These are phyloP conservation scores for Holocentrus rufus DNA, from an alignment of 2,797 vertebrate species.

Conservation along the genomic window DNA sequence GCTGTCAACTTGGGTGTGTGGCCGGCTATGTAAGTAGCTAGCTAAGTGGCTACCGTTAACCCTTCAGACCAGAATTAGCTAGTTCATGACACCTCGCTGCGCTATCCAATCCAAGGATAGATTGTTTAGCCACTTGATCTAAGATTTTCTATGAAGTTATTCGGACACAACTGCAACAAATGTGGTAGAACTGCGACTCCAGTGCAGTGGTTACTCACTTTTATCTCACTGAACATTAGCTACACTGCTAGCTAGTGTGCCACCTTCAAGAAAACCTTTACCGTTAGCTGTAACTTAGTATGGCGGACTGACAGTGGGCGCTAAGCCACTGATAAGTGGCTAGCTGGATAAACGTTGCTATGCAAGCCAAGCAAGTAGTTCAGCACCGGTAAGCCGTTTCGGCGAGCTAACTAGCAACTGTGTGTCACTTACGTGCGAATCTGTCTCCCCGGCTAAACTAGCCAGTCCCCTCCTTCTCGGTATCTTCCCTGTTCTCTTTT, in stretches of 20 bases:
- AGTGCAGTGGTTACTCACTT: constrained; percentile 30
- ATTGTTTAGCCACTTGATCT: not conserved
- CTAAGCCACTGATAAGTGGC: constrained; percentile 51
- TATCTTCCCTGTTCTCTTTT: constrained; percentile 72
- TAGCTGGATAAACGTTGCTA: constrained; percentile 44
- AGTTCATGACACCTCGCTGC: constrained; percentile 36
- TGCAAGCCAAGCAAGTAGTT: constrained; percentile 55
- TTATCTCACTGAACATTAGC: constrained; percentile 44
- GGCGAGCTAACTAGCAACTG: constrained; percentile 10
- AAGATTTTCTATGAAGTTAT: not conserved
- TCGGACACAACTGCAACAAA: not conserved
- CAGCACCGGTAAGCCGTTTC: constrained; percentile 37
- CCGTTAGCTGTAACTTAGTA: constrained; percentile 54
- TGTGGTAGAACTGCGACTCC: not conserved
- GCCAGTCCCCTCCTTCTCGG: constrained; percentile 76
- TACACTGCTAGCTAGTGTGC: constrained; percentile 53
- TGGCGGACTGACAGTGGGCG: constrained; percentile 54
- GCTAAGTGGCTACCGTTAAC: constrained; percentile 46
- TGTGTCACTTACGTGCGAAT: constrained; percentile 75
- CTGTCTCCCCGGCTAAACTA: constrained; percentile 73
- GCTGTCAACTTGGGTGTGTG: constrained; percentile 63
- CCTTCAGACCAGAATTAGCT: constrained; percentile 50
- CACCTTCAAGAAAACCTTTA: constrained; percentile 51
- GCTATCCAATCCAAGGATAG: not conserved
- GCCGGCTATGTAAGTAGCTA: constrained; percentile 59